Evolutionary conservation across 37 sponge, comb jelly and placozoan genomes (phyloP).

Genomic region (Halichondria panicea): DNA sequence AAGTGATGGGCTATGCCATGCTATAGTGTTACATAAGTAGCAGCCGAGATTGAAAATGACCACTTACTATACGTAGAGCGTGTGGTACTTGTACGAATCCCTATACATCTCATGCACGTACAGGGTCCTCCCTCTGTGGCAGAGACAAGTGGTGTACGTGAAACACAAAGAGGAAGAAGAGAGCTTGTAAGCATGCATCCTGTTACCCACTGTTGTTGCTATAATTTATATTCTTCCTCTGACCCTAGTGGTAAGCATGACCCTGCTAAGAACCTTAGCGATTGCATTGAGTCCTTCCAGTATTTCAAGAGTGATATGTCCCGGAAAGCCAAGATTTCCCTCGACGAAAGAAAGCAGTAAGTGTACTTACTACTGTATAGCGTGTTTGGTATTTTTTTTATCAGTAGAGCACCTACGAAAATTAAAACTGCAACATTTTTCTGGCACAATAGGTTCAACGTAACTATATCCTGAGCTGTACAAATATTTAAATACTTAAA

Average conservation of each 20-base stretch:
- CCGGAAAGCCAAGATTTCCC: background rate
- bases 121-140: constrained; percentile 12
- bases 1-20: no score
- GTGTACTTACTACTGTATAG: background rate
- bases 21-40: no score
- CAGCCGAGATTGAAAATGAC: no score
- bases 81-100: background rate
- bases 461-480: no score
- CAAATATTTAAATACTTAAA: no score
- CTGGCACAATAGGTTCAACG: no score
- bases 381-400: background rate
- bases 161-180: background rate
- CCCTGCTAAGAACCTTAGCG: constrained; percentile 9
- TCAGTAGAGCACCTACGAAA: background rate
- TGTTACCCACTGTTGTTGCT: background rate
- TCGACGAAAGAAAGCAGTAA: constrained; percentile 34
- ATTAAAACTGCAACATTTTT: background rate
- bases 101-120: background rate
- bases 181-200: background rate
- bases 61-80: no score
- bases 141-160: constrained; percentile 24
- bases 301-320: constrained; percentile 27
- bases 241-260: constrained; percentile 5
- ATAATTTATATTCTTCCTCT: background rate
- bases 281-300: constrained; percentile 19